A percentile compares a stretch with the other conserved stretches of the same genome.
Evolutionary conservation across 2,113 vertebrate genomes (phyloP).

Genomic region (Promerops cafer): DNA sequence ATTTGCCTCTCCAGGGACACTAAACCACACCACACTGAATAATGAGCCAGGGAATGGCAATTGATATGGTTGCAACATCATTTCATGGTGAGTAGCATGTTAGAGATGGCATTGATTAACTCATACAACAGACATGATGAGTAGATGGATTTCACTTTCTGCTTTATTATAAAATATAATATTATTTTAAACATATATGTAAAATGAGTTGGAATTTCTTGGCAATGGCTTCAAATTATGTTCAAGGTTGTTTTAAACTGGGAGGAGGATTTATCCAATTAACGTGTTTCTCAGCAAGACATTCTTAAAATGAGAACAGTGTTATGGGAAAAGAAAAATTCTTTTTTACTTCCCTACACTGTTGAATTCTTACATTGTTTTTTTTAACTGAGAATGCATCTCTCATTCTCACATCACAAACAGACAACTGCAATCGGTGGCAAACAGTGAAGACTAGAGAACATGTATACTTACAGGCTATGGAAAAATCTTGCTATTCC

Average conservation of each 20-base stretch:
- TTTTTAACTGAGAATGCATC: not conserved
- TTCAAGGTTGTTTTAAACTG: not conserved
- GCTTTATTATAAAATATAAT: not conserved
- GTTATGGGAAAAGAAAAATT: not conserved
- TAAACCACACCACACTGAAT: not conserved
- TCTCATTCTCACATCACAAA: not conserved
- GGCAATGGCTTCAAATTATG: not conserved
- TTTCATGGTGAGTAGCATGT: not conserved
- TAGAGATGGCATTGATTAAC: not conserved
- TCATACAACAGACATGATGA: not conserved
- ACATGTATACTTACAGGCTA: not conserved
- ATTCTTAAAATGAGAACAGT: not conserved
- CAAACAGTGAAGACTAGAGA: not conserved
- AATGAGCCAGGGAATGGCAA: not conserved
- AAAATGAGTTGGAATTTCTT: not conserved
- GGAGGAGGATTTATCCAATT: not conserved
- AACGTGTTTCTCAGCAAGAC: not conserved
- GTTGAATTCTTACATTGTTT: not conserved
- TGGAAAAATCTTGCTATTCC: not conserved
- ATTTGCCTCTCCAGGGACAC: not conserved
- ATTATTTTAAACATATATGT: not conserved
- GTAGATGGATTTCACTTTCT: not conserved
- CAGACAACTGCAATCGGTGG: not conserved
- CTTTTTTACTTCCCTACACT: not conserved
- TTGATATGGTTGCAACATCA: not conserved